Base-by-base conservation (phyloP, 1,140 invertebrate species). In the Idris sp. region DNA sequence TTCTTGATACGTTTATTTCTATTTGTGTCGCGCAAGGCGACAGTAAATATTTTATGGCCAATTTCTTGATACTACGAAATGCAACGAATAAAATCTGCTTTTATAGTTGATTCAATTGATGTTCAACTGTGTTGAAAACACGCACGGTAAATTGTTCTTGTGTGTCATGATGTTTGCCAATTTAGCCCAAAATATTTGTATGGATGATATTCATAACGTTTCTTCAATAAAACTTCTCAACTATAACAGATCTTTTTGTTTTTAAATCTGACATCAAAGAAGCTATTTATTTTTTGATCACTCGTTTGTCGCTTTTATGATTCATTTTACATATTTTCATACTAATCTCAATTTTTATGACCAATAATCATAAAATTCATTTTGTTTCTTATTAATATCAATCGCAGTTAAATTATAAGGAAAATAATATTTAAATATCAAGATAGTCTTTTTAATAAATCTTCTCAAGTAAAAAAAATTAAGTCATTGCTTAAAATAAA, bases 41-140 rank as follows among this genome's bases (percentile, higher is more conserved):
- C 74, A 76, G 48, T 76, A 71, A 76, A 71, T 71, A 71, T 76
- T 76, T 71, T 76, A 76, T 61, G 53, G 61, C 18, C 65, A 54
- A 76, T 76, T 65, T 44, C 58, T 65, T 64, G 59, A 64, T 64
- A 62, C 51, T 53, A 56, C 64, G 25, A 71, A 76, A 71, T 73
- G 59, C 58, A 58, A 73, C 40, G 13, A 65, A 65, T 56, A 65
- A 65, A 64, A 28, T 35, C 36, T n/a, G 44, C 41, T 48, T 73
- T 73, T 73, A 72, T 64, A 41, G 58, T 72, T 64, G 68, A 72
- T 64, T 72, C 68, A 72, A 72, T 72, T 58, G 68, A 59, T 73
- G 53, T 31, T 64, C 49, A 22, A 53, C 36, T 53, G 59, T 65
- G 35, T 65, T 30, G 26, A 41, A 61, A 31, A 59, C 54, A 44